Evolutionary conservation across 2,113 vertebrate species (phyloP).

Genomic region (Neogobius melanostomus): DNA sequence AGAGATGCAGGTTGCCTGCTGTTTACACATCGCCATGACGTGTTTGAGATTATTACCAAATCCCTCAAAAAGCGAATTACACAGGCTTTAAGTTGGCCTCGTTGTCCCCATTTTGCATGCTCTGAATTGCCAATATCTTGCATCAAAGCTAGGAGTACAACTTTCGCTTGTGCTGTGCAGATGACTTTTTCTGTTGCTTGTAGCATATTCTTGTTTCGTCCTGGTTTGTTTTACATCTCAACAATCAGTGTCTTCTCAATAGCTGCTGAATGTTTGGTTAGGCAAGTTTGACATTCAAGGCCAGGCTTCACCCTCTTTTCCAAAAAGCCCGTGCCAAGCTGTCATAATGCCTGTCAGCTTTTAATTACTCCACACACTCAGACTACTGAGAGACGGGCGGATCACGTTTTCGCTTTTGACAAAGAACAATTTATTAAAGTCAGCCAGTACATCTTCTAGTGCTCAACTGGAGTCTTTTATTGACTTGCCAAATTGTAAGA

Average conservation of each 20-base stretch:
- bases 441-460: background rate
- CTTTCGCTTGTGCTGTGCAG: no score
- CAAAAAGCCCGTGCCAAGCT: slow-evolving; percentile 1
- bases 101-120: no score
- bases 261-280: slow-evolving; percentile 4
- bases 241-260: background rate
- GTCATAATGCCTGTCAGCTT: slow-evolving; percentile 1
- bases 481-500: background rate
- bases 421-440: slow-evolving; percentile 5
- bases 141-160: no score
- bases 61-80: no score
- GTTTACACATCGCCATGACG: no score
- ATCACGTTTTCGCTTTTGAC: slow-evolving; percentile 3
- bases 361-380: slow-evolving; percentile 4
- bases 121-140: no score
- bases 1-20: no score
- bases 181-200: background rate
- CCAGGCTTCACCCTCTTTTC: slow-evolving; percentile 7
- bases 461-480: background rate
- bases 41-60: no score
- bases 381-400: background rate
- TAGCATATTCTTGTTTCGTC: background rate
- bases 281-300: background rate
- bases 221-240: background rate
- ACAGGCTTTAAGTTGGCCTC: no score